Base-by-base conservation (phyloP, 2,888 invertebrate genomes). In the Tholera decimalis region DNA sequence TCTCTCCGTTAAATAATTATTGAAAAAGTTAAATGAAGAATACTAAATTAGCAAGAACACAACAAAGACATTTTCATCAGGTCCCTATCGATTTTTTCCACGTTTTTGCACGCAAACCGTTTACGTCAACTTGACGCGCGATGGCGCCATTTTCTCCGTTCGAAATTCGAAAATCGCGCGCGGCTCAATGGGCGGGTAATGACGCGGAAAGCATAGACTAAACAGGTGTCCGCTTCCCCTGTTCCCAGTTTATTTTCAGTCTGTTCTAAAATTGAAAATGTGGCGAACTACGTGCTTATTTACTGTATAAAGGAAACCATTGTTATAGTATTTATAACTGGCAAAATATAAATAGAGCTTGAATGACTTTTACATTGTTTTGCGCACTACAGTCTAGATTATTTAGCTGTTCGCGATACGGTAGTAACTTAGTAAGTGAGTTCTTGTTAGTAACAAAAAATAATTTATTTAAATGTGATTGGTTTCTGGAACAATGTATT, bases 151-250 rank as follows among this genome's bases (percentile, higher is more conserved):
- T 89, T 90, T 87, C 86, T 87, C 80, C 79, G 89, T 92, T 91
- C 90, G 87, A 89, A 92, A 88, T 91, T 91, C 88, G 87, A 93
- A 92, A 91, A 91, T 90, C 89, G 88, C 88, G 88, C 88, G 85
- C 92, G 87, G 84, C 85, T 91, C 88, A 92, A 88, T 89, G 89
- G 83, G 89, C 86, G 88, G 84, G 81, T 91, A 92, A 94, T 94
- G 94, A 88, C 87, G 87, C 84, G 93, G 91, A 92, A 94, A 90
- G 89, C 88, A 92, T 92, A 93, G 92, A 92, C 91, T 91, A 93
- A 89, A 90, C 91, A 92, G 92, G 89, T 92, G 90, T 87, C 85
- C 84, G 72, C 78, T 83, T 83, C 79, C 80, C 82, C 63, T 60
- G 72, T 72, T 67, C 68, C 39, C 58, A 69, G 70, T 76, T 79